These are phyloP conservation scores for Tapirus terrestris DNA, from an alignment of 2,113 vertebrate genomes.

Conservation along the genomic window DNA sequence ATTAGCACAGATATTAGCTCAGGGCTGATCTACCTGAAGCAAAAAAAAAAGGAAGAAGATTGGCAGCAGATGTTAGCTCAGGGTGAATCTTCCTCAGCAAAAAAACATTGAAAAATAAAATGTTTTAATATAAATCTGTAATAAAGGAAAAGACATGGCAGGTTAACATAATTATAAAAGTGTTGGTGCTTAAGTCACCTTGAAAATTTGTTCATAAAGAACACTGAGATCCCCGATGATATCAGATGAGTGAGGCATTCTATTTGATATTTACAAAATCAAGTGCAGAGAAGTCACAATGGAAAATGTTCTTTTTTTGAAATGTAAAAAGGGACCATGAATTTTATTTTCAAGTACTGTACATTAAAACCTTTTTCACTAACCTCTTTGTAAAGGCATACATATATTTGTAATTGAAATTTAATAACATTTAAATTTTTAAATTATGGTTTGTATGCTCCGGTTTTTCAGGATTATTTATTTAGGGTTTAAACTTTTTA, in stretches of 20 bases:
- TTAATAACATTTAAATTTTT: neutral
- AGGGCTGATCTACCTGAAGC: too few relatives aligned
- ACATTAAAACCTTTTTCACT: neutral
- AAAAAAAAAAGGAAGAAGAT: too few relatives aligned
- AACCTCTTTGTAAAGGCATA: neutral
- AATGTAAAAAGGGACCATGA: neutral
- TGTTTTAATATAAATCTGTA: neutral
- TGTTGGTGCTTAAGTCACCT: neutral
- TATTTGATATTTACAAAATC: conserved; percentile 1
- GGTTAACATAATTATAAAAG: neutral
- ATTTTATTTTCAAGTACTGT: conserved; percentile 20
- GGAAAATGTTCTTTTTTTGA: conserved; percentile 29
- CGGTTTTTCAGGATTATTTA: neutral
- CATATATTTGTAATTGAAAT: neutral
- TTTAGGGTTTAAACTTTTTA: neutral
- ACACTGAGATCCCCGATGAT: neutral
- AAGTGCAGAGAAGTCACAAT: neutral
- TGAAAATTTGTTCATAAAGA: neutral
- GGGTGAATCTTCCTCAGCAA: too few relatives aligned
- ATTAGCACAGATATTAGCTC: too few relatives aligned
- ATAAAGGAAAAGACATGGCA: neutral
- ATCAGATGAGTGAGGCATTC: conserved; percentile 25
- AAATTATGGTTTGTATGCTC: neutral
- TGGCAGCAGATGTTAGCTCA: too few relatives aligned
- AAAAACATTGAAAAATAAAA: too few relatives aligned